Conservation (phyloP, 2,113 vertebrate genomes). For the Zeus faber region DNA sequence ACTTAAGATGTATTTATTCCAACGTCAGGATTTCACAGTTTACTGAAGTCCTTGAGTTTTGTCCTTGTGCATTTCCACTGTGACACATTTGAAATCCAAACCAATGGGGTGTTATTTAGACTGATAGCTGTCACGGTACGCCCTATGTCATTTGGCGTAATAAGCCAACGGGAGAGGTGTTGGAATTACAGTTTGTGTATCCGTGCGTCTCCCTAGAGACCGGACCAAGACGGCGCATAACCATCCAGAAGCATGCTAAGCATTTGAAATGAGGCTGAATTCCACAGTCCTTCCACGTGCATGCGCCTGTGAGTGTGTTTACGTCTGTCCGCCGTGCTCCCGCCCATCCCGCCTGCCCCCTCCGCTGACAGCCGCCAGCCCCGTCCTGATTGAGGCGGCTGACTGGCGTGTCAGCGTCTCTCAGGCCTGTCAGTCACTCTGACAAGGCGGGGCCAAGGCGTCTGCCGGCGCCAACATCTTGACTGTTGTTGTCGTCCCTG, state of each 20-base stretch:
- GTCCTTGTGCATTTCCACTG: slow-evolving; percentile 21
- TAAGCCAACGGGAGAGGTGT: slow-evolving; percentile 24
- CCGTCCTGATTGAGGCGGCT: slow-evolving; percentile 52
- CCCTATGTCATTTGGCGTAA: slow-evolving; percentile 41
- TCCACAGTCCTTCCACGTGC: slow-evolving; percentile 32
- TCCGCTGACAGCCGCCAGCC: slow-evolving; percentile 30
- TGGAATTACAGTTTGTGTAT: slow-evolving; percentile 24
- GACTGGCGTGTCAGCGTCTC: slow-evolving; percentile 54
- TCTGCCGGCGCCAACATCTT: slow-evolving; percentile 48
- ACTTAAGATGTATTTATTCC: no score
- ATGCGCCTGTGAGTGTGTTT: slow-evolving; percentile 4
- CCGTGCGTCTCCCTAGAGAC: slow-evolving; percentile 39
- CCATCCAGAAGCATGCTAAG: slow-evolving; percentile 56
- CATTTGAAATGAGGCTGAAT: slow-evolving; percentile 47
- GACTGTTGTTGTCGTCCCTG: neutral
- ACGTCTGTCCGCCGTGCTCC: slow-evolving; percentile 13
- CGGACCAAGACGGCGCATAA: slow-evolving; percentile 26
- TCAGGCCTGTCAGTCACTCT: slow-evolving; percentile 67
- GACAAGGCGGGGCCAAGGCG: slow-evolving; percentile 71
- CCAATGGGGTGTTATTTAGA: no score
- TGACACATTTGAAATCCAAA: no score
- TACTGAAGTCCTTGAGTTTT: slow-evolving; percentile 10
- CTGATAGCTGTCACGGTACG: slow-evolving; percentile 29
- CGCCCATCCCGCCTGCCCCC: slow-evolving; percentile 20
- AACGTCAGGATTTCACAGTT: no score